phyloP scores from a whole-genome alignment of 1,140 invertebrate species.

The Drosophila punjabiensis region DNA sequence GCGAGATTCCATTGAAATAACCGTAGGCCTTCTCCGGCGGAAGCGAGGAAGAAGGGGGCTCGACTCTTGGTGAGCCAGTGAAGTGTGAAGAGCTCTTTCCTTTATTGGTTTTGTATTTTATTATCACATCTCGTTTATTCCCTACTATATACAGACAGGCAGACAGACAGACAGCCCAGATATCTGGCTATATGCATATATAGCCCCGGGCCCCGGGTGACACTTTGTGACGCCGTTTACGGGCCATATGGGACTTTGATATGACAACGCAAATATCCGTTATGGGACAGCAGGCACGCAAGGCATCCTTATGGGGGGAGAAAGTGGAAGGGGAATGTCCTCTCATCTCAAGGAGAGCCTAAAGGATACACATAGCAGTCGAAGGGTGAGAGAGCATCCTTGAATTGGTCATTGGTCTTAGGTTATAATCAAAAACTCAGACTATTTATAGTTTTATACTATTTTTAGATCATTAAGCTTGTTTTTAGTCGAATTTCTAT shows the following conservation, averaged over 20 bases:
- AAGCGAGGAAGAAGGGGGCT: slow-evolving; percentile 52
- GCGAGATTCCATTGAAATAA: slow-evolving; percentile 70
- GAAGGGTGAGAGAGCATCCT: background rate
- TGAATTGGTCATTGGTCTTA: slow-evolving; percentile 16
- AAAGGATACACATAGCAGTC: background rate
- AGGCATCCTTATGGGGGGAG: slow-evolving; percentile 25
- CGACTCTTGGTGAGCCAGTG: slow-evolving; percentile 82
- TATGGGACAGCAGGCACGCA: slow-evolving; percentile 75
- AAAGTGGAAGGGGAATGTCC: background rate
- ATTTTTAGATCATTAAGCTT: too few species aligned
- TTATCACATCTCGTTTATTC: slow-evolving; percentile 82
- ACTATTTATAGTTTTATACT: background rate
- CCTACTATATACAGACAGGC: background rate
- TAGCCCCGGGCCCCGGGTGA: slow-evolving; percentile 70
- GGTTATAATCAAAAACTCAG: background rate
- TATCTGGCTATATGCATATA: slow-evolving; percentile 21
- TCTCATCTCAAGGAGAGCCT: background rate
- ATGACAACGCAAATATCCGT: slow-evolving; percentile 85
- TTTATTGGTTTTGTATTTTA: slow-evolving; percentile 85
- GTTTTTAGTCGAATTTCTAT: background rate
- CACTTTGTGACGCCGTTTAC: slow-evolving; percentile 75
- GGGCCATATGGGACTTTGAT: slow-evolving; percentile 85
- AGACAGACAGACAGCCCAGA: background rate
- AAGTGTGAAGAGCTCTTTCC: slow-evolving; percentile 85
- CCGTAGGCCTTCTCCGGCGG: slow-evolving; percentile 71